Percentiles rank a stretch among this genome's conserved stretches.
Evolutionary conservation across 2,797 vertebrate genomes (phyloP).

Genomic region (Chelidonichthys spinosus): DNA sequence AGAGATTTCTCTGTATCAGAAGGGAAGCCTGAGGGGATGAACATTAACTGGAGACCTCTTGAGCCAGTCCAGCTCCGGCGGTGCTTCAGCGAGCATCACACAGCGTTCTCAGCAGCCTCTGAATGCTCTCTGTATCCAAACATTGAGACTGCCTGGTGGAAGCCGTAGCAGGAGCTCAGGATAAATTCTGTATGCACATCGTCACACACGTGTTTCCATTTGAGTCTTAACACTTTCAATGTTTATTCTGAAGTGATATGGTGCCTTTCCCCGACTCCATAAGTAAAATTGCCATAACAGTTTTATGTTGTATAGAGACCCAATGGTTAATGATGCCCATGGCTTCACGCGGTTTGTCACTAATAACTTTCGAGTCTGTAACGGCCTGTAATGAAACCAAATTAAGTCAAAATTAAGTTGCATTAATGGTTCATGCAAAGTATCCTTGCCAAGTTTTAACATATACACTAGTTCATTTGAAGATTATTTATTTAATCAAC

Average conservation of each 20-base stretch:
- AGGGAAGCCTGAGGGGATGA: constrained; percentile 64
- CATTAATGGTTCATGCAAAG: constrained; percentile 68
- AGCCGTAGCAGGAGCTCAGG: constrained; percentile 79
- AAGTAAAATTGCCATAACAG: constrained; percentile 76
- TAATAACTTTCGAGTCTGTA: constrained; percentile 71
- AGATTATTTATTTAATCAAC: constrained; percentile 83
- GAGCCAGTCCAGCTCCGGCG: constrained; percentile 69
- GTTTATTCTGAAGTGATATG: constrained; percentile 84
- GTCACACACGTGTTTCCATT: constrained; percentile 78
- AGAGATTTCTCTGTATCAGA: constrained; percentile 69
- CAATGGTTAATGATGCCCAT: constrained; percentile 54
- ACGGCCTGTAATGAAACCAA: constrained; percentile 77
- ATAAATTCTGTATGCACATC: constrained; percentile 79
- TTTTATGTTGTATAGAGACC: constrained; percentile 73
- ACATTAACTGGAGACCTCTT: constrained; percentile 69
- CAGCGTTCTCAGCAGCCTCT: constrained; percentile 72
- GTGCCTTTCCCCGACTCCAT: constrained; percentile 84
- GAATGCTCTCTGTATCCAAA: constrained; percentile 68
- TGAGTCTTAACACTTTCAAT: constrained; percentile 85
- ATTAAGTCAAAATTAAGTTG: constrained; percentile 64
- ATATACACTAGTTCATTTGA: constrained; percentile 74
- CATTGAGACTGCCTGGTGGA: constrained; percentile 68
- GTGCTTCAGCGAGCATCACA: constrained; percentile 65
- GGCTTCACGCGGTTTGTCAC: constrained; percentile 69
- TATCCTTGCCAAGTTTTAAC: constrained; percentile 68